Conservation (phyloP, 1,140 invertebrate species). For the Tenebrio molitor region DNA sequence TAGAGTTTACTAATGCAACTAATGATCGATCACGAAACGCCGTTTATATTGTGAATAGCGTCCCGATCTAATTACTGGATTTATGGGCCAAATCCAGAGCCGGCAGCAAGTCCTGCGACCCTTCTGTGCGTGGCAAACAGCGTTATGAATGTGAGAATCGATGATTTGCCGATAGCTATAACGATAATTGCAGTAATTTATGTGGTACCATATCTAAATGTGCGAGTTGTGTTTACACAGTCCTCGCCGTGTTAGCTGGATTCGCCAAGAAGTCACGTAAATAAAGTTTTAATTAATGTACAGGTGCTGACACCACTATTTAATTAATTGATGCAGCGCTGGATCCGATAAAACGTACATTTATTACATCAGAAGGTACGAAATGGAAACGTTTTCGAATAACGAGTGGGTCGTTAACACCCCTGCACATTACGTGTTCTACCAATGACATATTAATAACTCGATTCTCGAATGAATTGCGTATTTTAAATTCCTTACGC, state of each 20-base stretch:
- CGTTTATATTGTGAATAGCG: slow-evolving; percentile 14
- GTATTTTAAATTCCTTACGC: slow-evolving; percentile 30
- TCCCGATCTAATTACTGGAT: slow-evolving; percentile 34
- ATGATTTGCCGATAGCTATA: slow-evolving; percentile 37
- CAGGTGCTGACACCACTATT: slow-evolving; percentile 28
- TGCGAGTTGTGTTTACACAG: slow-evolving; percentile 13
- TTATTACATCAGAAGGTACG: slow-evolving; percentile 10
- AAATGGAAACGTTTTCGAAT: slow-evolving; percentile 25
- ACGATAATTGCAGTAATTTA: slow-evolving; percentile 36
- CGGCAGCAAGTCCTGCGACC: slow-evolving; percentile 23
- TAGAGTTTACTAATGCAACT: slow-evolving; percentile 30
- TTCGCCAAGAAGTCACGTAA: slow-evolving; percentile 36
- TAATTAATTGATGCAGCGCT: slow-evolving; percentile 27
- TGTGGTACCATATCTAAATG: slow-evolving; percentile 31
- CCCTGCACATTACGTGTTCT: not conserved
- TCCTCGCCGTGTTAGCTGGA: slow-evolving; percentile 1
- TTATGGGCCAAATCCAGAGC: slow-evolving; percentile 19
- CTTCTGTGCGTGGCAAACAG: slow-evolving; percentile 29
- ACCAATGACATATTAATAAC: slow-evolving; percentile 24
- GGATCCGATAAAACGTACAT: slow-evolving; percentile 26
- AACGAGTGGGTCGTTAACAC: slow-evolving; percentile 23
- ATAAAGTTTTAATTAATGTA: slow-evolving; percentile 40
- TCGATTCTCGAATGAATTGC: slow-evolving; percentile 17
- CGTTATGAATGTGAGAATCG: slow-evolving; percentile 38
- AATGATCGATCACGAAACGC: slow-evolving; percentile 32